Evolutionary conservation across 2,888 invertebrate genomes (phyloP), one percentile per base, ranked within the genome.

Genomic region (Lycaena phlaeas): DNA sequence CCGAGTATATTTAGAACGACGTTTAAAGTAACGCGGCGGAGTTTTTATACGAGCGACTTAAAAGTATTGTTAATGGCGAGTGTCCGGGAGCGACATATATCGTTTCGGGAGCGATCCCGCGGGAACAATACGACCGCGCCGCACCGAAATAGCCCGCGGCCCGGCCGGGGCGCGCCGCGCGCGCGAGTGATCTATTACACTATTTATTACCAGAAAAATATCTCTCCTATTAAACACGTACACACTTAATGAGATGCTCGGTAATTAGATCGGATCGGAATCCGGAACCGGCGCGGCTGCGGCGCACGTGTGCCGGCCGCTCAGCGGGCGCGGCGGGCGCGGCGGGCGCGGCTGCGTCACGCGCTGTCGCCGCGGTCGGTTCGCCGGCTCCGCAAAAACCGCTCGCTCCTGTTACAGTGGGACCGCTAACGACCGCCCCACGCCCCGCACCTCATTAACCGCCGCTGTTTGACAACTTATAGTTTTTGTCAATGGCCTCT

Each of bases 191-290:
- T 22, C 22, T 22, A 5, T 5, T 22, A 14, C 22, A 42, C 49
- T 37, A 50, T 49, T 44, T 46, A 49, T 44, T 38, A 41, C 17
- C 25, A 31, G 45, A 41, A 39, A 47, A 37, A 40, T 43, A 48
- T 46, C 36, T 44, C 46, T 50, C 48, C 45, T 46, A 46, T 50
- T 49, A 48, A 43, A 42, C 44, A 45, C 34, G 42, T 41, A 36
- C 22, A 25, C 38, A 18, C 45, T 40, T 50, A 50, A 51, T 49
- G 49, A 48, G 47, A 46, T 46, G 40, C 43, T 38, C 28, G 40
- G 42, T 49, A 51, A 52, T 48, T 43, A 48, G 45, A 43, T 44
- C 40, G 42, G 39, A 39, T 38, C 43, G 40, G 43, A 48, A 44
- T 42, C 48, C 49, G 47, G 50, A 48, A 46, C 48, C 38, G 42